phyloP scores from a whole-genome alignment of 2,888 invertebrate species.

The Dinocampus coccinellae region DNA sequence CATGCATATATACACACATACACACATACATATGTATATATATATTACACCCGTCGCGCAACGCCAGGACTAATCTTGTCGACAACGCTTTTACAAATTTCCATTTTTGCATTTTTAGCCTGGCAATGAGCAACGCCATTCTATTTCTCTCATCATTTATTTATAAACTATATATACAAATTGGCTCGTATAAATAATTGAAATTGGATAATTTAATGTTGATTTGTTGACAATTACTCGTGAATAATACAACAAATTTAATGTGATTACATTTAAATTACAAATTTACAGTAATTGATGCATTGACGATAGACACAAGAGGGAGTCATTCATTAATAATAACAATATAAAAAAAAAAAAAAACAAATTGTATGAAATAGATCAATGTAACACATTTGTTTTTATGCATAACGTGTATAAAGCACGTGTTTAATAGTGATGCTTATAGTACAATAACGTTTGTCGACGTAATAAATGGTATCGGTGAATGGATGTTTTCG shows the following conservation, averaged over 20 bases:
- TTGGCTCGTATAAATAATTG: neutral
- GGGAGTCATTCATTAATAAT: no score
- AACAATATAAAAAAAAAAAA: neutral
- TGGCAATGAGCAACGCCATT: neutral
- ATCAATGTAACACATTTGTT: constrained; percentile 6
- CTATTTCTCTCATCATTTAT: neutral
- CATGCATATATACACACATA: neutral
- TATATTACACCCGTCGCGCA: constrained; percentile 32
- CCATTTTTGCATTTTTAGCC: constrained; percentile 44
- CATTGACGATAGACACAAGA: no score
- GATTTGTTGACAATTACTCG: neutral
- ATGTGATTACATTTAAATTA: neutral
- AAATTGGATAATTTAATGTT: neutral
- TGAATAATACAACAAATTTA: neutral
- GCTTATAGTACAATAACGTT: constrained; percentile 44
- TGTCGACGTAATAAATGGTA: constrained; percentile 58
- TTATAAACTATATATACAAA: neutral
- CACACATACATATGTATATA: neutral
- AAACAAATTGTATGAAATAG: constrained; percentile 12
- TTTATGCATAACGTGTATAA: constrained; percentile 24
- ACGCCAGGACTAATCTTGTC: constrained; percentile 49
- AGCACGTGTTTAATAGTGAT: constrained; percentile 46
- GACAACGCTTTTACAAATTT: constrained; percentile 51
- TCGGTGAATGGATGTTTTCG: constrained; percentile 64
- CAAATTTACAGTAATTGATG: no score